phyloP scores from a whole-genome alignment of 2,888 invertebrate species.

The Drosophila dives region DNA sequence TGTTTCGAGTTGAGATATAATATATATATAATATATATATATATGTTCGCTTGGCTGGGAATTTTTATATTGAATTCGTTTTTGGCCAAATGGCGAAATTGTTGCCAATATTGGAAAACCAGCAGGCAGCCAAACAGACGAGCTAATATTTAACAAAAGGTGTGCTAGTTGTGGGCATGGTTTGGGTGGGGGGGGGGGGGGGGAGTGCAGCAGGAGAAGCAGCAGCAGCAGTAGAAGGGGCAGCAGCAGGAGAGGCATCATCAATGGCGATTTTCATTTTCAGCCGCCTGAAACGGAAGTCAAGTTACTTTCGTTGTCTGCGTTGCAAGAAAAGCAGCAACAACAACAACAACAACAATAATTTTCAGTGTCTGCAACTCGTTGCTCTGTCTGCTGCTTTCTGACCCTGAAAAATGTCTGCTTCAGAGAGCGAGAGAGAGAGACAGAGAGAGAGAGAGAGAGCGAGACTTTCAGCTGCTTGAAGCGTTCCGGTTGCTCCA shows the following conservation, averaged over 20 bases:
- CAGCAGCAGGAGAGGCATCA: not conserved
- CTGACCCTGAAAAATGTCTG: conserved; percentile 64
- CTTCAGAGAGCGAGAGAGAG: not conserved
- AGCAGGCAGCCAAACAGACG: conserved; percentile 48
- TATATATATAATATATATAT: not conserved
- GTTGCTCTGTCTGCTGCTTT: conserved; percentile 54
- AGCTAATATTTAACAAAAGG: conserved; percentile 62
- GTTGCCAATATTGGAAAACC: conserved; percentile 38
- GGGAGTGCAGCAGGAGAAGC: fast-evolving
- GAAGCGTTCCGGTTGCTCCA: conserved; percentile 13
- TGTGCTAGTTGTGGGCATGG: conserved; percentile 9
- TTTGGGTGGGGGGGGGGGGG: not conserved
- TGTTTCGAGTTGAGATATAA: conserved; percentile 32
- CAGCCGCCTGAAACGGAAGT: conserved; percentile 72
- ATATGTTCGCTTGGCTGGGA: conserved; percentile 51
- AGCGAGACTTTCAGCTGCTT: conserved; percentile 20
- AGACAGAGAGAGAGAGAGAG: not conserved
- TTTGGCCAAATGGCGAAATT: conserved; percentile 46
- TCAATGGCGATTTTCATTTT: conserved; percentile 65
- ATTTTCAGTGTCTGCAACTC: conserved; percentile 12
- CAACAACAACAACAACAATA: conserved; percentile 3
- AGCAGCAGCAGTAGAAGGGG: too few species aligned
- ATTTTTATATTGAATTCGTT: conserved; percentile 67
- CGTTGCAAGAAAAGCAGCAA: not conserved
- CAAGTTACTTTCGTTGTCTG: conserved; percentile 70